Conservation (phyloP, 2,113 vertebrate species). For the Seriola rivoliana region DNA sequence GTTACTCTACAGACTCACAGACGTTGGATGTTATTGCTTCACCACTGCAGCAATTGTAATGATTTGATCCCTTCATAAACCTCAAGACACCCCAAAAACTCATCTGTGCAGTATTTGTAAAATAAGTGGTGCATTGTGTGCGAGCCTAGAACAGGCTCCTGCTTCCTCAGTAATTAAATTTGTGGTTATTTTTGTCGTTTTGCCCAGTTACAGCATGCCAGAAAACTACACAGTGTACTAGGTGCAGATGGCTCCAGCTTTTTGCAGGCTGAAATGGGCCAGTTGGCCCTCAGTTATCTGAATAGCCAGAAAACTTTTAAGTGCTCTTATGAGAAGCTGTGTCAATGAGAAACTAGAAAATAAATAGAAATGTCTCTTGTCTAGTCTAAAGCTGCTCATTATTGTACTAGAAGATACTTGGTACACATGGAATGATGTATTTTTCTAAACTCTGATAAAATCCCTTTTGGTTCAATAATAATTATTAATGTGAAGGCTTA, state of each 20-base stretch:
- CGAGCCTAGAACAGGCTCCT: constrained; percentile 22
- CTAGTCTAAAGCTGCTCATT: too few species aligned
- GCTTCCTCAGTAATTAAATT: constrained; percentile 32
- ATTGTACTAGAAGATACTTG: not conserved
- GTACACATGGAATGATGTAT: not conserved
- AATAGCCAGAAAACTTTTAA: constrained; percentile 9
- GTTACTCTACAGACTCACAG: not conserved
- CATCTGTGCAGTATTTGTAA: constrained; percentile 16
- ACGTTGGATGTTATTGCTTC: constrained; percentile 5
- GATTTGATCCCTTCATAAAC: not conserved
- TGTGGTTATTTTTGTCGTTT: constrained; percentile 35
- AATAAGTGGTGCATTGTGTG: constrained; percentile 8
- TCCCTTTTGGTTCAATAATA: not conserved
- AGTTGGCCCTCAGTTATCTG: constrained; percentile 11
- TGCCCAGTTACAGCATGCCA: constrained; percentile 25
- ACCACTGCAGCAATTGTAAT: constrained; percentile 4
- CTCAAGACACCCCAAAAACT: not conserved
- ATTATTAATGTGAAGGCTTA: not conserved
- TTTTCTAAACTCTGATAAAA: not conserved
- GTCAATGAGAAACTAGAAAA: not conserved
- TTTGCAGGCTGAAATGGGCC: constrained; percentile 9
- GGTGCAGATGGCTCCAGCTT: constrained; percentile 22
- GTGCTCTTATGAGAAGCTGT: not conserved
- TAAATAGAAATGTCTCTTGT: not conserved
- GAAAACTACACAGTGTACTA: constrained; percentile 7